A percentile compares a stretch with the other conserved stretches of the same genome.
phyloP scores from a whole-genome alignment of 2,113 vertebrate genomes.

The Brachionichthys hirsutus region DNA sequence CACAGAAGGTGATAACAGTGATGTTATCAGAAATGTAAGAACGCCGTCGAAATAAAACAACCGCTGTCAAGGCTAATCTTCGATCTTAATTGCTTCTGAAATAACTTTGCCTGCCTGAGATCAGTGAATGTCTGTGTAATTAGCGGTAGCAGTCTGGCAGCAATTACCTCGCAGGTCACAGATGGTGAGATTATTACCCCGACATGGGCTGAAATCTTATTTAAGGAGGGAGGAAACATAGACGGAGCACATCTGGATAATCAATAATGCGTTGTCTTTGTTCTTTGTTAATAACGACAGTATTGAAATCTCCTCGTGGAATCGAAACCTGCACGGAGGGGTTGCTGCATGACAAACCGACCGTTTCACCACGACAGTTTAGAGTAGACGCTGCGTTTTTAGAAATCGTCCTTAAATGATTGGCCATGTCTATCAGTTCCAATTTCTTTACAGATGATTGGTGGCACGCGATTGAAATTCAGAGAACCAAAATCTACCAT shows the following conservation, averaged over 20 bases:
- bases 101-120: constrained; percentile 6
- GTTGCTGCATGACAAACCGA: neutral
- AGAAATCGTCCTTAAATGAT: too few relatives aligned
- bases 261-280: constrained; percentile 3
- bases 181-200: constrained; percentile 28
- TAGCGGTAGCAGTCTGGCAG: constrained; percentile 30
- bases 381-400: too few relatives aligned
- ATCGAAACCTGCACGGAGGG: constrained; percentile 18
- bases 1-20: neutral
- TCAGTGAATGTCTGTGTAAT: constrained; percentile 23
- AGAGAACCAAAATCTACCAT: too few relatives aligned
- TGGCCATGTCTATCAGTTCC: too few relatives aligned
- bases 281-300: neutral
- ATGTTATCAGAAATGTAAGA: constrained; percentile 10
- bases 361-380: too few relatives aligned
- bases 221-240: constrained; percentile 2
- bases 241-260: constrained; percentile 16
- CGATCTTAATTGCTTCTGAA: constrained; percentile 50
- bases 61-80: constrained; percentile 17
- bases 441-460: too few relatives aligned
- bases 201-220: constrained; percentile 14
- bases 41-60: constrained; percentile 4
- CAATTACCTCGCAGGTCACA: constrained; percentile 27
- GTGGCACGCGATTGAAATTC: too few relatives aligned
- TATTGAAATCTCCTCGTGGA: constrained; percentile 3